phyloP scores from a whole-genome alignment of 1,140 invertebrate species.

The Globodera ellingtonae region DNA sequence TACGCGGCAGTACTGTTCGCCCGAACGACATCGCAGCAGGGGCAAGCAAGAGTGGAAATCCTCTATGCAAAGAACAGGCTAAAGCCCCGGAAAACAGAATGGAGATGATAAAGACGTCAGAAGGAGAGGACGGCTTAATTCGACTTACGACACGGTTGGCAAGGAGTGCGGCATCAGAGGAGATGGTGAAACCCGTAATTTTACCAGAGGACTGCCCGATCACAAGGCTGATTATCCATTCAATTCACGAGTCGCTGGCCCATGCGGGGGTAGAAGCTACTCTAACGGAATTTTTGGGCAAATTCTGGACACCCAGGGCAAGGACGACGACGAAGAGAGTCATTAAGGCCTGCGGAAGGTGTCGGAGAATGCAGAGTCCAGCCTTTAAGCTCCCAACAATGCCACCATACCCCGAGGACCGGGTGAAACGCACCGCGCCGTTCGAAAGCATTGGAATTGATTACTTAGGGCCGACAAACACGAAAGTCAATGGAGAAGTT shows the following conservation, averaged over 20 bases:
- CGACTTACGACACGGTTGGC: no score
- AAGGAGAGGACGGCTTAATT: no score
- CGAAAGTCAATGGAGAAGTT: not conserved
- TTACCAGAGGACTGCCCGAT: not conserved
- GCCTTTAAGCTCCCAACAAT: no score
- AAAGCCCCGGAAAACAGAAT: not conserved
- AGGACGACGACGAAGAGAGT: not conserved
- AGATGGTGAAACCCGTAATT: not conserved
- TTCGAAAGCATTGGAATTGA: no score
- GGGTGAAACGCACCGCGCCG: no score
- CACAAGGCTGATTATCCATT: not conserved
- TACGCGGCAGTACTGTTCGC: not conserved
- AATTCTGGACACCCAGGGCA: not conserved
- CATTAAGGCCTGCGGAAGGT: not conserved
- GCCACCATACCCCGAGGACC: no score
- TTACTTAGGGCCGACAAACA: not conserved
- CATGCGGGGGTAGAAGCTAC: not conserved
- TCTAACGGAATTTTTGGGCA: not conserved
- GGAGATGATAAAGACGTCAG: no score
- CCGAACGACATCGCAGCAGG: not conserved
- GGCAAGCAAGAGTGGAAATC: not conserved
- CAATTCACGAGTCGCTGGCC: not conserved
- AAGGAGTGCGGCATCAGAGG: no score
- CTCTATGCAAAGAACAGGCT: slow-evolving; percentile 8
- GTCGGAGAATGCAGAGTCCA: no score